Conservation (phyloP, 2,888 invertebrate genomes). For the Hyposoter didymator region DNA sequence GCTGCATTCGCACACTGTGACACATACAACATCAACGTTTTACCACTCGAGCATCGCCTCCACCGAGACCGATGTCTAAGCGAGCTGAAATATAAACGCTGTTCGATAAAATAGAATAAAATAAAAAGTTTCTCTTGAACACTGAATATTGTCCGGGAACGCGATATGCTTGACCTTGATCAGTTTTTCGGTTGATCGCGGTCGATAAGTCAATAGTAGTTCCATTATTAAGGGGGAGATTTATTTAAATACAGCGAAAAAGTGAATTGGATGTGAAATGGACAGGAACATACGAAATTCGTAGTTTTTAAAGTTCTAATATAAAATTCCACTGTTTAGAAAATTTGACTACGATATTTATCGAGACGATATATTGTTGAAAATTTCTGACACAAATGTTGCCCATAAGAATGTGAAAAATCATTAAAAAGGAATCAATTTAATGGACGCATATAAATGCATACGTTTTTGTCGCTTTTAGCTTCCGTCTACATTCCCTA, state of each 20-base stretch:
- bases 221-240: neutral
- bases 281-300: neutral
- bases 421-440: neutral
- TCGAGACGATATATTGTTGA: neutral
- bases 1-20: conserved; percentile 10
- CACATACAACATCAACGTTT: conserved; percentile 30
- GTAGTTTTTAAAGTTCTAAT: neutral
- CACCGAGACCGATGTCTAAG: neutral
- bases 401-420: neutral
- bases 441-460: neutral
- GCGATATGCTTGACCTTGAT: neutral
- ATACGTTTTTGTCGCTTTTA: neutral
- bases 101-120: neutral
- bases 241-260: too few species aligned
- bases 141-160: neutral
- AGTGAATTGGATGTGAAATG: neutral
- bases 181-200: neutral
- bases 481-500: conserved; percentile 9
- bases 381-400: neutral
- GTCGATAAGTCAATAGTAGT: too few species aligned
- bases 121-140: too few species aligned
- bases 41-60: conserved; percentile 24
- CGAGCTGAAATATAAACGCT: neutral
- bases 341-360: neutral
- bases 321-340: neutral